phyloP scores from a whole-genome alignment of 1,140 invertebrate genomes.

The Saxidomus purpurata region DNA sequence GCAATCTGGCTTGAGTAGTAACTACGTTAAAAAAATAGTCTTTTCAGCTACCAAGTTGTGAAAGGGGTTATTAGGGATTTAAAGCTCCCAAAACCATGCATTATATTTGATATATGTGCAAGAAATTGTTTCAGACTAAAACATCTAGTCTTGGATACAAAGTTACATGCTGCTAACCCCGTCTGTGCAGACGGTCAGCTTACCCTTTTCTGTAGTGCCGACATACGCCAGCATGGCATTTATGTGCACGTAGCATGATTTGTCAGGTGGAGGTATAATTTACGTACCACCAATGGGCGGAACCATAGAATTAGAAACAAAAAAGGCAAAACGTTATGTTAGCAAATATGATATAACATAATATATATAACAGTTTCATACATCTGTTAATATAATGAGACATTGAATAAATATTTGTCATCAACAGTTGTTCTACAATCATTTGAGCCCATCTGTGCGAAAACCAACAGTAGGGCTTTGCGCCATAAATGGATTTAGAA shows the following conservation, averaged over 20 bases:
- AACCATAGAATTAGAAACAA: neutral
- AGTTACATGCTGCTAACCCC: neutral
- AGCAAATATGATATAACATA: neutral
- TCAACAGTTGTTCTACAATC: too few relatives aligned
- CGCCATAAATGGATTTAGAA: too few relatives aligned
- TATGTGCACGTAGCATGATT: neutral
- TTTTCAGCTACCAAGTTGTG: neutral
- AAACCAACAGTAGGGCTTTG: neutral
- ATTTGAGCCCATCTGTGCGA: too few relatives aligned
- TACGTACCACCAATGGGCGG: neutral
- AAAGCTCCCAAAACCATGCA: constrained; percentile 26
- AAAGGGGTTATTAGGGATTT: neutral
- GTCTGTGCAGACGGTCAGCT: neutral
- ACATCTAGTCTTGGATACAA: constrained; percentile 14
- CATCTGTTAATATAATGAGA: too few relatives aligned
- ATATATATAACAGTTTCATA: neutral
- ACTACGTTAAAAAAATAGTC: too few relatives aligned
- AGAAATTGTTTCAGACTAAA: neutral
- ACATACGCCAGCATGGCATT: neutral
- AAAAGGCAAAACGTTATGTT: constrained; percentile 22
- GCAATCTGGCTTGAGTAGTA: too few relatives aligned
- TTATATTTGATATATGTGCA: neutral
- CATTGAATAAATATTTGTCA: too few relatives aligned
- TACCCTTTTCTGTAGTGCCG: constrained; percentile 43
- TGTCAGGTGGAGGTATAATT: neutral